Conservation (phyloP, 2,888 invertebrate genomes). For the Idaea straminata region DNA sequence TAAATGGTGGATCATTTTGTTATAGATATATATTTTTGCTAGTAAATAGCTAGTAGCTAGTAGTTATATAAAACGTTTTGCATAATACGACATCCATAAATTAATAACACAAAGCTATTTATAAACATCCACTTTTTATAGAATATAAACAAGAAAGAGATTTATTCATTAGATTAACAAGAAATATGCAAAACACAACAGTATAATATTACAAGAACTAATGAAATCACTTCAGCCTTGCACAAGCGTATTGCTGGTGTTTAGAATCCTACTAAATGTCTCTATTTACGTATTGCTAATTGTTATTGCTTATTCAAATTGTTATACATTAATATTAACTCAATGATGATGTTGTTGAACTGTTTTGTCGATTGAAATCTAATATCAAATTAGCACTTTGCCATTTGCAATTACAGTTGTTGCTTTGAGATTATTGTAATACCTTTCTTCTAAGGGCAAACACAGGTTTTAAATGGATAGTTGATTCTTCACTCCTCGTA, state of each 20-base stretch:
- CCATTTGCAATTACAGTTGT: neutral
- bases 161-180: neutral
- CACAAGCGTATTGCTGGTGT: slow-evolving; percentile 1
- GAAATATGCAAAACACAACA: neutral
- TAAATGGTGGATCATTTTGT: too few relatives aligned
- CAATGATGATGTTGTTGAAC: neutral
- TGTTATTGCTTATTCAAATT: neutral
- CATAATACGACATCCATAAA: neutral
- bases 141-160: neutral
- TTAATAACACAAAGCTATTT: neutral
- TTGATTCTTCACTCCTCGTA: too few relatives aligned
- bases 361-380: neutral
- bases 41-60: neutral
- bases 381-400: neutral
- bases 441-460: too few relatives aligned
- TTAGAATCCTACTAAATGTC: slow-evolving; percentile 4
- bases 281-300: slow-evolving; percentile 35
- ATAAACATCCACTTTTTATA: neutral
- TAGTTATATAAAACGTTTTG: neutral
- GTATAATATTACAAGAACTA: slow-evolving; percentile 13
- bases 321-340: neutral
- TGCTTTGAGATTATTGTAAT: too few relatives aligned
- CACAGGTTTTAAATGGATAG: too few relatives aligned
- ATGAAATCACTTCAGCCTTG: slow-evolving; percentile 15
- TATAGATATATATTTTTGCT: too few relatives aligned